Base-by-base conservation (phyloP, 2,797 vertebrate genomes). In the Poeciliopsis turneri region DNA sequence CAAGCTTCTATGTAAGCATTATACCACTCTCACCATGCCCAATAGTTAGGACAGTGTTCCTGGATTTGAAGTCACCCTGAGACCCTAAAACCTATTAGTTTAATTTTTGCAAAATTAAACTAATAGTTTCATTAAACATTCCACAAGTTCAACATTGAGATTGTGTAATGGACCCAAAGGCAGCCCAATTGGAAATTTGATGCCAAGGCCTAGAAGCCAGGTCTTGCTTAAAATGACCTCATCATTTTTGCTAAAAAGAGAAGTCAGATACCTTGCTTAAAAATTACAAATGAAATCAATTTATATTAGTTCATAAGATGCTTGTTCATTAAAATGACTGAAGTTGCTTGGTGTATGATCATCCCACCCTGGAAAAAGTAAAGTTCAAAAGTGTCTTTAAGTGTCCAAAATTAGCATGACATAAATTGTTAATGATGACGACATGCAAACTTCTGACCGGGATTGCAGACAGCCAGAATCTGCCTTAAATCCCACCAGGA, bases 401-500 rank as follows among this genome's bases (percentile, higher is more conserved):
- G 12, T 28, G 12, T 41, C 12, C 20, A 45, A 70, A 70, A 11
- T 23, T 20, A 68, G 33, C 36, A 20, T 23, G 64, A 2, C 33
- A 39, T 69, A 25, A 43, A 69, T 15, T 15, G 39, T 15, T 12
- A 43, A n/a, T 43, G 25, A 70, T 45, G 41, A 70, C 41, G 13
- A 23, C 41, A 70, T 28, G 23, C 11, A 45, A 70, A 70, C 41
- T 13, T 70, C 68, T 28, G 41, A 70, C 12, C 2, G 43, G 13
- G n/a, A 43, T 15, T n/a, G 33, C 11, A 68, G 30, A 68, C 20
- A 41, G 20, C 4, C 41, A 92, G 81, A 90, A 85, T 82, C 82
- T 57, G 49, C 79, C 83, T 89, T 73, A 88, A 91, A 92, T 88
- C 83, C 89, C 87, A 92, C 87, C 88, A 90, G 85, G 81, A 84